These are phyloP conservation scores for Tetranychus piercei DNA, from an alignment of 2,888 invertebrate species.

Conservation along the genomic window DNA sequence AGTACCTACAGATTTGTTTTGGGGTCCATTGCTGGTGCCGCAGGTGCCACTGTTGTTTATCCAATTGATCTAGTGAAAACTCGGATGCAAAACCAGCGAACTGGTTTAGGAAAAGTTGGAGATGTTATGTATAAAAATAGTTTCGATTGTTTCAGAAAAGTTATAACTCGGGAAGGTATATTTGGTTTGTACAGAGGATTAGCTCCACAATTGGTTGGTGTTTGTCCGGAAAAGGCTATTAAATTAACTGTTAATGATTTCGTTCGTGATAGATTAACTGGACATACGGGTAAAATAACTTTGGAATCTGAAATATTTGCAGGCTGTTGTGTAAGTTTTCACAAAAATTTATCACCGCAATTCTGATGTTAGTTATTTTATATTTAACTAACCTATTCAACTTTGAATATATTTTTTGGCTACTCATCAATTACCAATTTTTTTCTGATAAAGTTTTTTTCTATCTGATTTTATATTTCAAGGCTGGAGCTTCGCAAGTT, in stretches of 20 bases:
- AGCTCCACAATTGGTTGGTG: constrained; percentile 88
- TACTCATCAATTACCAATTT: background rate
- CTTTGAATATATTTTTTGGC: background rate
- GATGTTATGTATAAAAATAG: constrained; percentile 92
- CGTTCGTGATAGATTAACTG: constrained; percentile 76
- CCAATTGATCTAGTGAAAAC: constrained; percentile 98
- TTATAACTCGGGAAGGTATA: constrained; percentile 48
- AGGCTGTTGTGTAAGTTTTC: constrained; percentile 66
- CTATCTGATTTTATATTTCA: constrained; percentile 30
- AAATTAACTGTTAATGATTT: constrained; percentile 93
- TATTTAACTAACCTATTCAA: background rate
- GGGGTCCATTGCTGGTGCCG: constrained; percentile 82
- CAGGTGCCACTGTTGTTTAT: constrained; percentile 94
- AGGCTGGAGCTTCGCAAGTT: constrained; percentile 81
- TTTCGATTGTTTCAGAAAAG: constrained; percentile 81
- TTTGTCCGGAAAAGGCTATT: constrained; percentile 97
- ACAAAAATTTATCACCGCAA: background rate
- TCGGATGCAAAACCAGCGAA: constrained; percentile 92
- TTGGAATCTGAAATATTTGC: constrained; percentile 67
- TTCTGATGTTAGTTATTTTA: background rate
- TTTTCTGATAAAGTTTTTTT: background rate
- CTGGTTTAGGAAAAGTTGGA: constrained; percentile 76
- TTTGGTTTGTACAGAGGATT: constrained; percentile 78
- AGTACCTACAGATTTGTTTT: constrained; percentile 76
- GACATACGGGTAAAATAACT: constrained; percentile 62